phyloP scores from a whole-genome alignment of 2,888 invertebrate genomes.

The Drosophila putrida region DNA sequence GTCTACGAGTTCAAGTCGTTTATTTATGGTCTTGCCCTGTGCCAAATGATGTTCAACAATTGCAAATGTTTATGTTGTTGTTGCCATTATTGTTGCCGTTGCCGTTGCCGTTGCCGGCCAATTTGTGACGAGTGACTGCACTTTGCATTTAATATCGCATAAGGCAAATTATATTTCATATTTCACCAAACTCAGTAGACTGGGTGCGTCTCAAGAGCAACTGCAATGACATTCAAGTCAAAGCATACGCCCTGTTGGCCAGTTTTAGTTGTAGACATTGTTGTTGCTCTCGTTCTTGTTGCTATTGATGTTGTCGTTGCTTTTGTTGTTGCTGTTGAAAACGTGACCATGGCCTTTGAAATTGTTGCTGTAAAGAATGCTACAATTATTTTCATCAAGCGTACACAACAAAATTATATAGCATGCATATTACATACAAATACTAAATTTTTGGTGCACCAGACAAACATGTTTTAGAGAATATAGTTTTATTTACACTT shows the following conservation, averaged over 20 bases:
- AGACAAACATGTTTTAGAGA: constrained; percentile 36
- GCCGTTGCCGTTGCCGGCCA: constrained; percentile 55
- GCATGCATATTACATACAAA: constrained; percentile 12
- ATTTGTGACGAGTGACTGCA: constrained; percentile 75
- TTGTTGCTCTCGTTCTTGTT: neutral
- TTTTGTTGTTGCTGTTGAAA: constrained; percentile 22
- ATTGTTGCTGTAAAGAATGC: constrained; percentile 67
- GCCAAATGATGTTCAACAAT: constrained; percentile 54
- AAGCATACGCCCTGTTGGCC: constrained; percentile 37
- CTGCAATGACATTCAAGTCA: constrained; percentile 46
- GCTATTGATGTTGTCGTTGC: neutral
- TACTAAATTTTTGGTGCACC: constrained; percentile 36
- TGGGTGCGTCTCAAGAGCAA: constrained; percentile 64
- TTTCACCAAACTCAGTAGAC: constrained; percentile 57
- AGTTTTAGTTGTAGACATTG: constrained; percentile 10
- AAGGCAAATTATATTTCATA: constrained; percentile 77
- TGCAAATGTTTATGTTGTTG: constrained; percentile 33
- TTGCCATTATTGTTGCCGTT: constrained; percentile 26
- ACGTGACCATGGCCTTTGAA: constrained; percentile 74
- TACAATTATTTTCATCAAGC: constrained; percentile 78
- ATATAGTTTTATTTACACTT: neutral
- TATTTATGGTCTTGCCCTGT: constrained; percentile 27
- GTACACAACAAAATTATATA: constrained; percentile 41
- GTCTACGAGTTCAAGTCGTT: constrained; percentile 34
- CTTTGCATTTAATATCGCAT: constrained; percentile 56